Evolutionary conservation across 2,113 vertebrate species (phyloP).

Genomic region (Paratilapia polleni): DNA sequence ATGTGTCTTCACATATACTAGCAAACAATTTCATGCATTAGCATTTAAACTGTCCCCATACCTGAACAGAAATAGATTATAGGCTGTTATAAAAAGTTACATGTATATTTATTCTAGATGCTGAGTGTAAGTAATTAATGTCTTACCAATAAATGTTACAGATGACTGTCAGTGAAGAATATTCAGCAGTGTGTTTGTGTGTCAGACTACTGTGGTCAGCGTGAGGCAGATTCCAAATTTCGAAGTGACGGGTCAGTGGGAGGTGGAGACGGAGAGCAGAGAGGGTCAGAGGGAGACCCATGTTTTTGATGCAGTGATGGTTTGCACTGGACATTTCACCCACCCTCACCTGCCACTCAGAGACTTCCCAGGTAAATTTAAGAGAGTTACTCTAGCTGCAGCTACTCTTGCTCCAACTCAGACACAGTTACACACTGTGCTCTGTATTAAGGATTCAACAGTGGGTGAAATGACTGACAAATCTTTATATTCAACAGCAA

Average conservation of each 20-base stretch:
- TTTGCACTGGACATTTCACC: slow-evolving; percentile 84
- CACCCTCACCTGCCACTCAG: slow-evolving; percentile 80
- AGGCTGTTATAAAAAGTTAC: background rate
- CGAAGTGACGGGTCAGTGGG: slow-evolving; percentile 84
- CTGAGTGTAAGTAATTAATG: background rate
- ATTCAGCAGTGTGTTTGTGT: background rate
- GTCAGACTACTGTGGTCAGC: slow-evolving; percentile 82
- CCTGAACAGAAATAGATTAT: background rate
- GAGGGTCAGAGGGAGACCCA: slow-evolving; percentile 47
- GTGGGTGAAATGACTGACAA: background rate
- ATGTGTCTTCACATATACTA: no score
- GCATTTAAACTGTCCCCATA: background rate
- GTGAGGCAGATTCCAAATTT: slow-evolving; percentile 81
- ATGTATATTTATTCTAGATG: background rate
- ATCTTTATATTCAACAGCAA: background rate
- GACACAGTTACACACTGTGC: background rate
- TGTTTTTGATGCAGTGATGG: slow-evolving; percentile 87
- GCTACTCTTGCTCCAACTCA: background rate
- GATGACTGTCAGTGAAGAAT: background rate
- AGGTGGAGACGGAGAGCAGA: slow-evolving; percentile 79
- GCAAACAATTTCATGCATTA: background rate
- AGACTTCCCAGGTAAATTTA: slow-evolving; percentile 84
- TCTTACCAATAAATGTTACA: background rate
- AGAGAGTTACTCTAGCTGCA: background rate
- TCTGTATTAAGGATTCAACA: background rate